Base-by-base conservation (phyloP, 2,113 vertebrate species). In the Limnothrissa miodon region DNA sequence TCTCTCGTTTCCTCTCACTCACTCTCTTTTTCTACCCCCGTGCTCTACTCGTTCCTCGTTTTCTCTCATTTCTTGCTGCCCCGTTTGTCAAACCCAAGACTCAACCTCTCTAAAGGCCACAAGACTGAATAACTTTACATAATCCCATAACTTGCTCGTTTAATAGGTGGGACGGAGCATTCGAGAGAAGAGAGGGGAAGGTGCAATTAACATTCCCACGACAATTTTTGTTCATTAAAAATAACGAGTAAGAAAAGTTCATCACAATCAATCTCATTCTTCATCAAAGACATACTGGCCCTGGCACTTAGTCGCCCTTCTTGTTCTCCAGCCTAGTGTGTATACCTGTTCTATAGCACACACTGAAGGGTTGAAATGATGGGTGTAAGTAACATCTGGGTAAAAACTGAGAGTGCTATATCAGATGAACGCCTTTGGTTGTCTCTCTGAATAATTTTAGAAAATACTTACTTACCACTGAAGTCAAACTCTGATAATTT, bases 141-240 rank as follows among this genome's bases (percentile, higher is more conserved):
- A 82, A 39, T 85, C 81, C 5, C 39, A 13, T 36, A 78, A 84
- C 81, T 84, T 87, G 79, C 81, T 78, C 80, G 53, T 86, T 86
- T 87, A 88, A 90, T 89, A 89, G 85, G 79, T 6, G 13, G 80
- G 39, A 36, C 70, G 74, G 33, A 79, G 45, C 39, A 53, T 81
- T 87, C 29, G 82, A 78, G 66, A 82, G 74, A 83, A 81, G 19
- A n/a, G 6, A 23, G 21, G 19, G 21, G 51, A 56, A 21, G 19
- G 23, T 79, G 78, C 78, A 79, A 45, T 53, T 46, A 78, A 70
- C 66, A 36, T 23, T 78, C 59, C 33, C 45, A 0, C n/a, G 23
- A 53, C n/a, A 10, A 87, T 83, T 29, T 80, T 62, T 79, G 70
- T 81, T 90, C 80, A 86, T 88, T 79, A 85, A 87, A 84, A 86